Base-by-base conservation (phyloP, 2,888 invertebrate species). In the Nysson spinosus region DNA sequence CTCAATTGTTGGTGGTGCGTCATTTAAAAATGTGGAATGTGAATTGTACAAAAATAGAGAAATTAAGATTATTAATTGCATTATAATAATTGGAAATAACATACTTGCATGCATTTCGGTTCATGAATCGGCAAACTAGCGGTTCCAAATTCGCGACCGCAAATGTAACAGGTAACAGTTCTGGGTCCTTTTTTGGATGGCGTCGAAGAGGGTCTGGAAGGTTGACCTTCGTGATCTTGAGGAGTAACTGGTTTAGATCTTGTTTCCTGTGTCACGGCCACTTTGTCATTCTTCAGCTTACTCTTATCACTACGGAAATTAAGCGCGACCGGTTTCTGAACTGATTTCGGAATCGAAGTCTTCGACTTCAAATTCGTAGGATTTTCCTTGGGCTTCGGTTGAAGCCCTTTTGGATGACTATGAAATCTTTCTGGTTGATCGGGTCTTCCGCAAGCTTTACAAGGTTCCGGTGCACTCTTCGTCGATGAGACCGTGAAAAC, bases 391-490 rank as follows among this genome's bases (percentile, higher is more conserved):
- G 34, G 9, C 42, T 75, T 76, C 56, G 77, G 75, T 40, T 74
- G 78, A 24, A 73, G 72, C 61, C 60, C 60, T 34, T 70, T 63
- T 1, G 90, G 90, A 77, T 91, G 91, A 77, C 90, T 91, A 79
- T 91, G 91, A 64, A 91, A 89, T 9, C 93, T 87, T 78, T 94
- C 93, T 0, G 93, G 92, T 61, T 90, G 90, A 83, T 93, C 92
- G 1, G 91, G 89, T 14, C 93, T 88, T 1, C 92, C 92, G 84
- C 93, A 94, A 51, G 91, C 90, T 49, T 89, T 89, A 81, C 93
- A 93, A 0, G 92, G 91, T 68, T 88, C 88, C 32, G 90, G 89
- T 1, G 85, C 83, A 12, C 47, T 64, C 24, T 61, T 79, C 9
- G 49, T 50, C 1, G 69, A 22, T 1, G 69, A 34, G 1, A 69